Evolutionary conservation across 1,140 invertebrate genomes (phyloP).

Genomic region (Drosophila melanica): DNA sequence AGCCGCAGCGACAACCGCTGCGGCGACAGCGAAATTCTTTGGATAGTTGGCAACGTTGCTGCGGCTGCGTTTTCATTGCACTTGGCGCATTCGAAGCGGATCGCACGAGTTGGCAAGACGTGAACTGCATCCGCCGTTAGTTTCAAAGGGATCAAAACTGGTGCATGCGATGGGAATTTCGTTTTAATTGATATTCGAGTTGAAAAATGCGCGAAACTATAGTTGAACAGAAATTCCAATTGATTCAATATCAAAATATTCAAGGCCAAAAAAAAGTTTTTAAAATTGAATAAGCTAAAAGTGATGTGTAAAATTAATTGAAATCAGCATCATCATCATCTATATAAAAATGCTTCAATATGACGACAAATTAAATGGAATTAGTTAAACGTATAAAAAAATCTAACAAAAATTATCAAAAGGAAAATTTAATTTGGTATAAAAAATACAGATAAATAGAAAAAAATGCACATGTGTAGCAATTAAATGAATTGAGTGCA

Average conservation of each 20-base stretch:
- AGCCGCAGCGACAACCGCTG: neutral
- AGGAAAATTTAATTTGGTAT: neutral
- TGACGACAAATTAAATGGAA: no score
- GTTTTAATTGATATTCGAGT: neutral
- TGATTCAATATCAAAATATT: constrained; percentile 1
- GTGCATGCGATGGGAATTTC: neutral
- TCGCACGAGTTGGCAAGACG: constrained; percentile 60
- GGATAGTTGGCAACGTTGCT: constrained; percentile 38
- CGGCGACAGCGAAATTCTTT: constrained; percentile 41
- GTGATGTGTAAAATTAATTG: no score
- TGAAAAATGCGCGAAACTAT: constrained; percentile 2
- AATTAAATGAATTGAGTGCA: constrained; percentile 25
- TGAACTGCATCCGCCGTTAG: constrained; percentile 25
- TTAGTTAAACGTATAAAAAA: neutral
- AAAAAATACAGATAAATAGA: neutral
- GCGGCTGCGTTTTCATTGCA: constrained; percentile 56
- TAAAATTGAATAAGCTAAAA: neutral
- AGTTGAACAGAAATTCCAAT: neutral
- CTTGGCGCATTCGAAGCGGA: constrained; percentile 60
- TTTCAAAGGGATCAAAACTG: constrained; percentile 5
- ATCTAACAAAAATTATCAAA: neutral
- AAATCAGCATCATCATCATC: no score
- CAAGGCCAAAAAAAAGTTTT: neutral
- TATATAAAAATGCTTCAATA: neutral
- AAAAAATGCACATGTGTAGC: neutral